Evolutionary conservation across 1,140 invertebrate species (phyloP).

Genomic region (Habropoda laboriosa): DNA sequence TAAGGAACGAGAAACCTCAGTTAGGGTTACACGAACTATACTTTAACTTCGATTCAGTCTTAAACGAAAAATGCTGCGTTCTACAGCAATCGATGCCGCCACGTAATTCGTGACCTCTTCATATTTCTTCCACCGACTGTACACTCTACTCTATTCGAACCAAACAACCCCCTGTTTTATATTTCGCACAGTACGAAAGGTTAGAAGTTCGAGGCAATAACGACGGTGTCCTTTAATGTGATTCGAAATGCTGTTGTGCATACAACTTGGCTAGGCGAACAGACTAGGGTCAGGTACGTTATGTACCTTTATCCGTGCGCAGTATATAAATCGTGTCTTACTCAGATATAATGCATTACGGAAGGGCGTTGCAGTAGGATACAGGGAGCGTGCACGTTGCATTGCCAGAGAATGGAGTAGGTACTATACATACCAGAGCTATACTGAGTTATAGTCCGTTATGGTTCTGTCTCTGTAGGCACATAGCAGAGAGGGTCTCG

Average conservation of each 20-base stretch:
- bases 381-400: constrained; percentile 66
- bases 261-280: constrained; percentile 17
- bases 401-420: constrained; percentile 70
- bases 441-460: constrained; percentile 78
- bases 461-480: constrained; percentile 74
- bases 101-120: too few relatives aligned
- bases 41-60: too few relatives aligned
- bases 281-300: constrained; percentile 52
- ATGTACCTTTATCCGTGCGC: constrained; percentile 50
- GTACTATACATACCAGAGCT: constrained; percentile 75
- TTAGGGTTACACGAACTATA: too few relatives aligned
- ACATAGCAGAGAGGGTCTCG: constrained; percentile 67
- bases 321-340: constrained; percentile 65
- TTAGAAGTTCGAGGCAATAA: neutral
- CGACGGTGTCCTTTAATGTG: constrained; percentile 56
- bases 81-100: too few relatives aligned
- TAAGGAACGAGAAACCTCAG: too few relatives aligned
- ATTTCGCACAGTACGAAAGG: too few relatives aligned
- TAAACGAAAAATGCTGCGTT: too few relatives aligned
- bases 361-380: constrained; percentile 62
- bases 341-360: constrained; percentile 73
- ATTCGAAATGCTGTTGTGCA: constrained; percentile 55
- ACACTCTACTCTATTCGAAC: too few relatives aligned
- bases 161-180: too few relatives aligned
- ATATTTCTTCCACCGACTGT: too few relatives aligned